Base-by-base conservation (phyloP, 2,113 vertebrate genomes). In the Climacteris rufus region DNA sequence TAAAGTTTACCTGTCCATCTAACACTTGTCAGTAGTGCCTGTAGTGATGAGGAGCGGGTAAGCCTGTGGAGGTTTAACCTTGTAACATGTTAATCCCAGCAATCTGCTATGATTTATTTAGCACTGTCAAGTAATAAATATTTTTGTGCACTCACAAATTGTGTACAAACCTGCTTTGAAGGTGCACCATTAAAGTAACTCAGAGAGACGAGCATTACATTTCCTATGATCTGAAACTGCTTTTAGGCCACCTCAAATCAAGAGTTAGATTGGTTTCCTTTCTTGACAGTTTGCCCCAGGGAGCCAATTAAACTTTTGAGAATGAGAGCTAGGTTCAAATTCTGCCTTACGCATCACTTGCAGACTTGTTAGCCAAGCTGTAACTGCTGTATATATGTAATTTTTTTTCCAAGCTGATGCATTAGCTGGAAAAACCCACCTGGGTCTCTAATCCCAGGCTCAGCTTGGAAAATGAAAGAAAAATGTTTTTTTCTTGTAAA, bases 251-350 rank as follows among this genome's bases (percentile, higher is more conserved):
- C 53, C 65, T 94, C 80, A 94, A 72, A 86, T 90, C 47, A 42
- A 56, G 47, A 80, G 52, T 72, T 39, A 5, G 75, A 45, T 85
- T 11, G 3, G 37, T 83, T 95, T 95, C 60, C 52, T 91, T 86
- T 88, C 68, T 70, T 93, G 64, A 86, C 85, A 75, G 79, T 83
- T 90, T 92, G 82, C 87, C 72, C 88, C 40, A 88, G 93, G 90
- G 93, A 97, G 76, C 93, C 87, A 96, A 95, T 96, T 96, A 95
- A 85, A 95, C 59, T 83, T 88, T 71, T 75, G 64, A 88, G 85
- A 96, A 40, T 19, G 52, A 78, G 82, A 86, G 6, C 13, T 70
- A 44, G 37, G 66, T 83, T 94, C 61, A 72, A 68, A 84, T 92
- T 96, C 75, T 92, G 76, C 68, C 56, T 83, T 74, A 63, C 1